Conservation (phyloP, 2,797 vertebrate species). For the Chelon labrosus region DNA sequence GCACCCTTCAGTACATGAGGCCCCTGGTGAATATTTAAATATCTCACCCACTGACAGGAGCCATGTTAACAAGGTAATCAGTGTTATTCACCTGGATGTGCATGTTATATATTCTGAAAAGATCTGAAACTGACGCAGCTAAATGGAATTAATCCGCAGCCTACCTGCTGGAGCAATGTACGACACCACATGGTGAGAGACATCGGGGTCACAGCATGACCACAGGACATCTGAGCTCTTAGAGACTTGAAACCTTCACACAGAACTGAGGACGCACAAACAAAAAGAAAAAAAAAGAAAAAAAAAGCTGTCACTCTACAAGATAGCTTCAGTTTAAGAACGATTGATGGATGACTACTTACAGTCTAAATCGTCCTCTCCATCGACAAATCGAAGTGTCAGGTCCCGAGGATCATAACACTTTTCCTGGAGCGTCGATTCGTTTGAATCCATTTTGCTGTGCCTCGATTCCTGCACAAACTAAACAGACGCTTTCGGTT, state of each 20-base stretch:
- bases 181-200: constrained; percentile 77
- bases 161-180: constrained; percentile 66
- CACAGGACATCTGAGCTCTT: constrained; percentile 78
- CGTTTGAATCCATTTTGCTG: no score
- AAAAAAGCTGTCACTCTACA: background rate
- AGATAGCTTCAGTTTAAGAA: no score
- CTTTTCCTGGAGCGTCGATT: constrained; percentile 38
- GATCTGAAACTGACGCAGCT: background rate
- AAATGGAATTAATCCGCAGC: background rate
- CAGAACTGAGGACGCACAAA: constrained; percentile 24
- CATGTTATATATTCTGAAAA: no score
- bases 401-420: constrained; percentile 54
- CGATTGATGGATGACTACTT: constrained; percentile 13
- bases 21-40: no score
- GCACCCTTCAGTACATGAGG: no score
- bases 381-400: constrained; percentile 60
- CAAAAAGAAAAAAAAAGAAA: no score
- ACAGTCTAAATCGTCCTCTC: constrained; percentile 62
- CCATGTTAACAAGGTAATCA: no score
- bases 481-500: no score
- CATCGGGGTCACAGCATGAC: constrained; percentile 75
- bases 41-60: no score
- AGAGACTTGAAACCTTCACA: constrained; percentile 25
- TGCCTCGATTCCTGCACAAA: no score
- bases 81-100: no score